phyloP scores from a whole-genome alignment of 2,888 invertebrate species.

The Lasioglossum oenotherae region DNA sequence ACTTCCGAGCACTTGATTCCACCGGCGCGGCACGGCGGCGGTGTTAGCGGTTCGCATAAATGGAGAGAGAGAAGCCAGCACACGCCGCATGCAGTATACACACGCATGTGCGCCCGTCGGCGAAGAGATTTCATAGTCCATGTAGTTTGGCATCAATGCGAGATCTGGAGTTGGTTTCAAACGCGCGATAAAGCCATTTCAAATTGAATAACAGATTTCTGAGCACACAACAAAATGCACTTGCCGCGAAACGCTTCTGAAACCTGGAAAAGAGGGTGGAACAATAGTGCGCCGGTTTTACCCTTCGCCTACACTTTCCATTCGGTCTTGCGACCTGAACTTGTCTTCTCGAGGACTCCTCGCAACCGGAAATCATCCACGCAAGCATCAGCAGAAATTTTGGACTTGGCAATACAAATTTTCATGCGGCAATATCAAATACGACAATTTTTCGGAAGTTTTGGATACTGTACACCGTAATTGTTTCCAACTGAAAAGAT shows the following conservation, averaged over 20 bases:
- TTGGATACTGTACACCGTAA: too few species aligned
- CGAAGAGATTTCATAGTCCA: conserved; percentile 72
- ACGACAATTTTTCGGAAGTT: background rate
- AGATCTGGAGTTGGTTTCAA: conserved; percentile 71
- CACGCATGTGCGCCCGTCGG: conserved; percentile 52
- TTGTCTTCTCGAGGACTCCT: background rate
- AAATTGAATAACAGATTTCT: conserved; percentile 76
- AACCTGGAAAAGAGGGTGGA: conserved; percentile 68
- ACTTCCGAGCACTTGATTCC: conserved; percentile 65
- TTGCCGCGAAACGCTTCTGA: conserved; percentile 70
- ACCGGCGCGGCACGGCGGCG: conserved; percentile 10
- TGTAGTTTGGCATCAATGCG: conserved; percentile 74
- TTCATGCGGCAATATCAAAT: background rate
- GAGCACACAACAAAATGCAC: conserved; percentile 75
- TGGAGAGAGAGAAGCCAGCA: conserved; percentile 20
- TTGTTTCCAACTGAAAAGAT: too few species aligned
- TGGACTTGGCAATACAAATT: background rate
- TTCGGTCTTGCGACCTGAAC: conserved; percentile 24
- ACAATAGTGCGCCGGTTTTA: conserved; percentile 60
- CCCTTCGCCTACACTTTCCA: conserved; percentile 58
- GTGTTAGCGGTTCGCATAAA: conserved; percentile 49
- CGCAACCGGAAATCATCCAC: conserved; percentile 29
- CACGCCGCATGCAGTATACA: conserved; percentile 14
- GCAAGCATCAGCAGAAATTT: background rate
- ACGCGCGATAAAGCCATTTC: conserved; percentile 73